phyloP scores from a whole-genome alignment of 1,140 invertebrate genomes.

The Aphelenchoides fujianensis region DNA sequence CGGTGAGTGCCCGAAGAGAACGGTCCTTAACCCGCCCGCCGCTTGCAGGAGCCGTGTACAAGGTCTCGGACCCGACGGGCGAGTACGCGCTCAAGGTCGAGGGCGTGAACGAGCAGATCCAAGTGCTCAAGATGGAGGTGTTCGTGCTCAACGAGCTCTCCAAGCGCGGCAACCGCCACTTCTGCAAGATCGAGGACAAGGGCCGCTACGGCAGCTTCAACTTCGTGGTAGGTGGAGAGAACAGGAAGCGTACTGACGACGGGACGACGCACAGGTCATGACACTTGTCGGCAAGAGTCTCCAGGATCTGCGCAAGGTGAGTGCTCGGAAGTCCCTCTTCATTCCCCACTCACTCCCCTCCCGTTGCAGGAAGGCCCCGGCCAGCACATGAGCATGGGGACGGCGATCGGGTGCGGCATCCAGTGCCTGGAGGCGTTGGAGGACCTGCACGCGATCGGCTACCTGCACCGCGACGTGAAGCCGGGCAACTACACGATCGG shows the following conservation, averaged over 20 bases:
- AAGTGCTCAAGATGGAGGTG: constrained; percentile 53
- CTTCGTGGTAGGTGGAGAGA: too few species aligned
- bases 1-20: constrained; percentile 27
- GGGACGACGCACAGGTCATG: constrained; percentile 34
- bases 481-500: constrained; percentile 55
- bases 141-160: constrained; percentile 46
- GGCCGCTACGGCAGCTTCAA: too few species aligned
- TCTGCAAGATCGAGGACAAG: constrained; percentile 36
- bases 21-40: constrained; percentile 35
- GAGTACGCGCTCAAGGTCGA: constrained; percentile 23
- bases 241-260: constrained; percentile 15
- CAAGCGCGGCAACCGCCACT: constrained; percentile 38
- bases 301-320: constrained; percentile 6
- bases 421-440: constrained; percentile 54
- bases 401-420: constrained; percentile 46
- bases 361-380: too few species aligned
- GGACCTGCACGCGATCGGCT: constrained; percentile 48
- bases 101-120: constrained; percentile 38
- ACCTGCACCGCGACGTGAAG: constrained; percentile 54
- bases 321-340: too few species aligned
- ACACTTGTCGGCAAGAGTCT: constrained; percentile 29
- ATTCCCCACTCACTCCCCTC: too few species aligned
- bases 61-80: neutral
- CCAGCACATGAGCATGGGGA: constrained; percentile 33
- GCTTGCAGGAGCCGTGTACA: neutral